These are phyloP conservation scores for Melozone crissalis DNA, from an alignment of 2,113 vertebrate species.

Conservation along the genomic window DNA sequence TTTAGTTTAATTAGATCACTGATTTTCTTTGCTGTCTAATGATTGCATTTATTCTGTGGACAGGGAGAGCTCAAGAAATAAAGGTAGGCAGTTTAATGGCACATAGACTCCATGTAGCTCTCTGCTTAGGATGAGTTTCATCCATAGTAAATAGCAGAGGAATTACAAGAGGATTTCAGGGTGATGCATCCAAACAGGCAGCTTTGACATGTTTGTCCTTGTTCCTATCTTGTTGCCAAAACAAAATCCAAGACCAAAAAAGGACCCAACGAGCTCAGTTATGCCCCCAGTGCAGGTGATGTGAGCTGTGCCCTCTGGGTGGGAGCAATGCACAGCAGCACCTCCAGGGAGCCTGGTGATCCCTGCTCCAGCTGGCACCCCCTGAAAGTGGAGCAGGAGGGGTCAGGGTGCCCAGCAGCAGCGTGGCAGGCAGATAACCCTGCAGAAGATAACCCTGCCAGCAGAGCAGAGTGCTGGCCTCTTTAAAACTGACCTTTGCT, in stretches of 20 bases:
- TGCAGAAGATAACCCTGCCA: rapidly evolving
- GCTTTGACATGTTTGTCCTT: neutral
- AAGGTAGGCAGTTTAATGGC: neutral
- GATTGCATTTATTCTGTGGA: neutral
- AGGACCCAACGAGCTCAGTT: neutral
- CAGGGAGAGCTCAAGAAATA: neutral
- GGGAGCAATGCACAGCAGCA: neutral
- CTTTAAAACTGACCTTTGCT: neutral
- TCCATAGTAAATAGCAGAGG: neutral
- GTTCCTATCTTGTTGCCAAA: neutral
- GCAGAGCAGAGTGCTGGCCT: neutral
- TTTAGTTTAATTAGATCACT: neutral
- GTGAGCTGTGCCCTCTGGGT: neutral
- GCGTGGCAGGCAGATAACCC: neutral
- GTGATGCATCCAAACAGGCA: neutral
- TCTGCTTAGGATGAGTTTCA: neutral
- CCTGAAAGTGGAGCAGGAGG: neutral
- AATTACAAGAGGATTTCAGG: neutral
- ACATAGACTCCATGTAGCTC: neutral
- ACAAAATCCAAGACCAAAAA: neutral
- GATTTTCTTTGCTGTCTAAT: neutral
- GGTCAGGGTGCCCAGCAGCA: neutral
- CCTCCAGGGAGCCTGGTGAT: neutral
- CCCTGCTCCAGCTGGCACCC: neutral
- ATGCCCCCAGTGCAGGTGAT: neutral